phyloP scores from a whole-genome alignment of 2,113 vertebrate species.

The Lucifuga dentata region DNA sequence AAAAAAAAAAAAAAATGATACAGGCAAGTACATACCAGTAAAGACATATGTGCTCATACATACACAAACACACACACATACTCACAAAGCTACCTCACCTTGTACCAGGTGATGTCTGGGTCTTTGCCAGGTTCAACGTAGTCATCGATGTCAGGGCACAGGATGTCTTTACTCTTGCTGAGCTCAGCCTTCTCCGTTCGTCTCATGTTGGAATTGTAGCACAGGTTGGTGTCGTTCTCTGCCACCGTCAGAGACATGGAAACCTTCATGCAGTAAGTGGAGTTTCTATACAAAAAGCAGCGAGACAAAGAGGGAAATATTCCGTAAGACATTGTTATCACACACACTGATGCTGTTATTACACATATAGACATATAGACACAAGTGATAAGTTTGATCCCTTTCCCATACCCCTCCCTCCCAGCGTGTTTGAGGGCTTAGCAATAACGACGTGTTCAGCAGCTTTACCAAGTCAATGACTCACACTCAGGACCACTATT shows the following conservation, averaged over 20 bases:
- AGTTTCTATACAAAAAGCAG: constrained; percentile 85
- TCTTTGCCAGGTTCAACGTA: constrained; percentile 92
- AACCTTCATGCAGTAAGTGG: constrained; percentile 99
- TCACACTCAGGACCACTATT: constrained; percentile 60
- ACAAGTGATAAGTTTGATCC: too few relatives aligned
- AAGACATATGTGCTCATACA: background rate
- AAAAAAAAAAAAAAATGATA: constrained; percentile 5
- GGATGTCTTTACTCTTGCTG: constrained; percentile 97
- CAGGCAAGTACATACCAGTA: too few relatives aligned
- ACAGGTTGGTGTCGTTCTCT: constrained; percentile 96
- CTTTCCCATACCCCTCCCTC: background rate
- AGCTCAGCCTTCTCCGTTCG: constrained; percentile 96
- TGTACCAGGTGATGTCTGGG: constrained; percentile 95
- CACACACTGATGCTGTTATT: background rate
- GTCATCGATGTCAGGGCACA: constrained; percentile 95
- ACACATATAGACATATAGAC: too few relatives aligned
- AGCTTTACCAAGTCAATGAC: constrained; percentile 73
- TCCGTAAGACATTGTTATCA: too few relatives aligned
- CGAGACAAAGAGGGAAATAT: too few relatives aligned
- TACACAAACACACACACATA: background rate
- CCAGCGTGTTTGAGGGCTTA: constrained; percentile 39
- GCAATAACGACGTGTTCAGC: constrained; percentile 67
- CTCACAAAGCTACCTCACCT: constrained; percentile 83
- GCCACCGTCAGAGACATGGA: constrained; percentile 97
- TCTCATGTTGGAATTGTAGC: constrained; percentile 98